Percentiles rank a stretch among this genome's conserved stretches.
phyloP scores from a whole-genome alignment of 2,888 invertebrate genomes.

The Eristalis tenax region DNA sequence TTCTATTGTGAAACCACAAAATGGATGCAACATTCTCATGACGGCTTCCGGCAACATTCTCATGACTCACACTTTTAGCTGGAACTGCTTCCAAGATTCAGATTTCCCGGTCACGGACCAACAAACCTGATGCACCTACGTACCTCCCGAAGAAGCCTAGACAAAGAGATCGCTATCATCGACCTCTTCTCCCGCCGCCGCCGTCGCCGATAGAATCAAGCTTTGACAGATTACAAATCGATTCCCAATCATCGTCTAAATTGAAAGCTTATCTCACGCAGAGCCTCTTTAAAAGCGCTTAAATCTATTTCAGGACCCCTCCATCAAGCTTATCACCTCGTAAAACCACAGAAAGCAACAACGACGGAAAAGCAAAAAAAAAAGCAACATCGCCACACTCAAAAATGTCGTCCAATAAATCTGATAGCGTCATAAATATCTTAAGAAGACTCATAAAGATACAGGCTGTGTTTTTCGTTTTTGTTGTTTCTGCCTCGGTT shows the following conservation, averaged over 20 bases:
- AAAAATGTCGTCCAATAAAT: constrained; percentile 33
- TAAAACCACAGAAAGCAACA: not conserved
- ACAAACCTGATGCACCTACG: not conserved
- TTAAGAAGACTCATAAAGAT: constrained; percentile 38
- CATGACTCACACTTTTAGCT: no score
- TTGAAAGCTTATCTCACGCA: not conserved
- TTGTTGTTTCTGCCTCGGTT: not conserved
- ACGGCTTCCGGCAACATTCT: no score
- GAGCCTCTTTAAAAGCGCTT: not conserved
- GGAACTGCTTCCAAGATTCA: no score
- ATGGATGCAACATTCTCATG: no score
- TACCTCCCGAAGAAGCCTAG: not conserved
- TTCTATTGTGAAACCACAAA: no score
- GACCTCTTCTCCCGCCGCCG: not conserved
- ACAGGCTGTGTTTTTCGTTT: not conserved
- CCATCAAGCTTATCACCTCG: constrained; percentile 6
- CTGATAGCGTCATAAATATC: constrained; percentile 36
- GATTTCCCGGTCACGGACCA: not conserved
- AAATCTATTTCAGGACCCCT: not conserved
- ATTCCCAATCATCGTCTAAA: not conserved
- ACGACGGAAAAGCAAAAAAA: not conserved
- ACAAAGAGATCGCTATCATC: not conserved
- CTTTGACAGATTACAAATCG: not conserved
- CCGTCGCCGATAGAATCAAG: not conserved
- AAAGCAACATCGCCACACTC: not conserved